Evolutionary conservation across 2,888 invertebrate species (phyloP).

Genomic region (Celastrina argiolus): DNA sequence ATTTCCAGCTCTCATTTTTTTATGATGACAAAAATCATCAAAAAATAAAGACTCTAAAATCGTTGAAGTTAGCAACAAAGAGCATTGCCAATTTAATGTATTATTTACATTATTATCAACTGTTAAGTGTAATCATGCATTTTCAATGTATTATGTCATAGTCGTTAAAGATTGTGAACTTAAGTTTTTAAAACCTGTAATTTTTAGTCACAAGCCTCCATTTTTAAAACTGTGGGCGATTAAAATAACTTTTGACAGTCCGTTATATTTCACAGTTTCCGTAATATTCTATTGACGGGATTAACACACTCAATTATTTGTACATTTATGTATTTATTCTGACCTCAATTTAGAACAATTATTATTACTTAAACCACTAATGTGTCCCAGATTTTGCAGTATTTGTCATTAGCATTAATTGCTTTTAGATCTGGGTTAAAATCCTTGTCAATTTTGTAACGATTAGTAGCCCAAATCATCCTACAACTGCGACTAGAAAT

Average conservation of each 20-base stretch:
- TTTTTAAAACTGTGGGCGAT: too few species aligned
- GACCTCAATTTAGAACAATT: slow-evolving; percentile 23
- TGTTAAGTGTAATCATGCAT: background rate
- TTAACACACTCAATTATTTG: background rate
- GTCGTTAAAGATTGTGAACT: background rate
- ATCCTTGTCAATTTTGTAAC: slow-evolving; percentile 18
- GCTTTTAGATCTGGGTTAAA: slow-evolving; percentile 53
- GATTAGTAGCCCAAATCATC: background rate
- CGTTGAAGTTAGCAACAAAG: background rate
- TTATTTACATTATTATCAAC: slow-evolving; percentile 15
- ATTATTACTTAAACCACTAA: slow-evolving; percentile 30
- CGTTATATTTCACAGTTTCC: background rate
- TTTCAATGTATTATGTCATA: background rate
- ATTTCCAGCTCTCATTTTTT: too few species aligned
- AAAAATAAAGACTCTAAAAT: background rate
- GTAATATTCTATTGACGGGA: background rate
- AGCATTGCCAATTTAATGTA: background rate
- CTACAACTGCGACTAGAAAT: background rate
- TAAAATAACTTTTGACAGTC: too few species aligned
- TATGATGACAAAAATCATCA: too few species aligned
- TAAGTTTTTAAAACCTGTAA: background rate
- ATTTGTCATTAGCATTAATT: slow-evolving; percentile 66
- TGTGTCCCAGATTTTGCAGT: slow-evolving; percentile 57
- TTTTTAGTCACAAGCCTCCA: too few species aligned
- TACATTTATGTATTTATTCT: background rate